Evolutionary conservation across 2,888 invertebrate species (phyloP).

Genomic region (Ditula angustiorana): DNA sequence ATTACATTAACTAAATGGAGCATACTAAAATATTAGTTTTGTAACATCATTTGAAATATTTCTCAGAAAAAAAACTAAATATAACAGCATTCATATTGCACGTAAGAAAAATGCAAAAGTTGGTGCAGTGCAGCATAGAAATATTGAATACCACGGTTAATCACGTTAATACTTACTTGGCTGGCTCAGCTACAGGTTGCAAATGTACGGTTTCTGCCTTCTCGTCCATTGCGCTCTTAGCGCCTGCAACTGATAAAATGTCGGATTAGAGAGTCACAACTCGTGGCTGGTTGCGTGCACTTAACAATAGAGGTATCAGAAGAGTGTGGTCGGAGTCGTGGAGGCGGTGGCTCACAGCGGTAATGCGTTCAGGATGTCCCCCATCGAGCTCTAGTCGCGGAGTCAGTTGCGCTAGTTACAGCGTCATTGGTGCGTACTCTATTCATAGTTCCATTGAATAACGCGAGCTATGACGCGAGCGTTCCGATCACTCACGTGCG

Average conservation of each 20-base stretch:
- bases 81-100: no score
- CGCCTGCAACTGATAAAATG: constrained; percentile 24
- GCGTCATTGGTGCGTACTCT: constrained; percentile 31
- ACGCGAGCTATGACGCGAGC: neutral
- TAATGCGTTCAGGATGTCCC: constrained; percentile 38
- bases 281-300: constrained; percentile 18
- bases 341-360: constrained; percentile 26
- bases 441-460: constrained; percentile 33
- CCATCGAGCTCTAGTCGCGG: constrained; percentile 34
- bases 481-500: constrained; percentile 4
- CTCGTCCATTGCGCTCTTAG: constrained; percentile 41
- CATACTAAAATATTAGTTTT: no score
- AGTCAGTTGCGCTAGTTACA: constrained; percentile 27
- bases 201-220: constrained; percentile 53
- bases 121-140: no score
- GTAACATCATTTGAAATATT: no score
- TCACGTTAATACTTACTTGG: constrained; percentile 31
- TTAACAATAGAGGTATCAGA: constrained; percentile 15
- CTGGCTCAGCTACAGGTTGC: constrained; percentile 47
- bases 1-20: no score
- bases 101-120: neutral
- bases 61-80: no score
- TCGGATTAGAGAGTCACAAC: constrained; percentile 7
- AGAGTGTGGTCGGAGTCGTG: constrained; percentile 30
- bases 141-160: no score